Base-by-base conservation (phyloP, 1,140 invertebrate genomes). In the Drosophila pruinosa region DNA sequence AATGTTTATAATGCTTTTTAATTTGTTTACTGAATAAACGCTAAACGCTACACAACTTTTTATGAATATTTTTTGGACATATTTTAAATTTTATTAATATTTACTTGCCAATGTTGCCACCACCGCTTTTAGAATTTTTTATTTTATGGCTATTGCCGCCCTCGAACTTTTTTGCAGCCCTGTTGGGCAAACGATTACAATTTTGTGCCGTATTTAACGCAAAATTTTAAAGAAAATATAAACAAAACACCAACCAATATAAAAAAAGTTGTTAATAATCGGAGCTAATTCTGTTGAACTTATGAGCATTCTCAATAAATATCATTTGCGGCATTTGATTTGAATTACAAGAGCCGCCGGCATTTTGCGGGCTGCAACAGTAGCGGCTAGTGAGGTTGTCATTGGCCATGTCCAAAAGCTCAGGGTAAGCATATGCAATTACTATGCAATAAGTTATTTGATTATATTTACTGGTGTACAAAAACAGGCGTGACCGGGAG, bases 401-500 rank as follows among this genome's bases (percentile, higher is more conserved):
- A 12, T 47, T 47, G 43, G 43, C 21, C 21, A 74, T 77, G 75
- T 77, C 72, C 45, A 77, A 77, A 43, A 62, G 47, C 28, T 74
- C 75, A 28, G 75, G 75, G 75, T 77, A 56, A 74, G 72, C 69
- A 2, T n/a, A 4, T 2, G 7, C 26, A n/a, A n/a, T 10, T 26
- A 21, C 6, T 24, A 24, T 19, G 2, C 19, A 12, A 10, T 1
- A 7, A 14, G 15, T 0, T 45, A 4, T 7, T 21, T 8, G 1
- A 15, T 48, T 14, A n/a, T 2, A 1, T 12, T 26, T 4, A 48
- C 3, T 5, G 22, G 15, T 71, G 19, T 7, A n/a, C n/a, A n/a
- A n/a, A n/a, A 34, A 45, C 19, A 80, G 70, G 61, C 65, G 83
- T 28, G 83, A 85, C 1, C 71, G 83, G 15, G 88, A 89, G 0